Evolutionary conservation across 2,797 vertebrate species (phyloP).

Genomic region (Cirrhinus molitorella): DNA sequence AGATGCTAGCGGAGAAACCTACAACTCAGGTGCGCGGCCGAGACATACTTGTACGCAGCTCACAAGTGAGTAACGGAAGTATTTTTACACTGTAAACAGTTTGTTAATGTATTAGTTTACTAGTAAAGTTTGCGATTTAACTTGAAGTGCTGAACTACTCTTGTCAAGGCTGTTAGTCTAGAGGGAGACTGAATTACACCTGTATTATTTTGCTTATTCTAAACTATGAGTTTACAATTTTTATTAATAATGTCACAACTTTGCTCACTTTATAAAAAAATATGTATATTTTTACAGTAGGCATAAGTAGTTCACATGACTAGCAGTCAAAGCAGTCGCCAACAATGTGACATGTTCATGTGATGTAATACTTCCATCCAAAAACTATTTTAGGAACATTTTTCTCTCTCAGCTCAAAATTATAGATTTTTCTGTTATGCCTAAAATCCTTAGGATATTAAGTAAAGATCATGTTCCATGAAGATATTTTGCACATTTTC

Average conservation of each 20-base stretch:
- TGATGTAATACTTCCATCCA: neutral
- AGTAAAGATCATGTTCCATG: no score
- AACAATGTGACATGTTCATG: neutral
- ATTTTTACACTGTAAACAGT: neutral
- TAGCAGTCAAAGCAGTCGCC: neutral
- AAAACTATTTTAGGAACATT: neutral
- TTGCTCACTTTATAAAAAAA: no score
- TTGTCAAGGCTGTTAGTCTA: neutral
- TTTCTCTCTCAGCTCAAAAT: neutral
- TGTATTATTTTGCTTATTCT: neutral
- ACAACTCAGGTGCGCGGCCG: conserved; percentile 7
- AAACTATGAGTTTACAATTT: neutral
- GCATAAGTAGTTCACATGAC: neutral
- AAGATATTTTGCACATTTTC: no score
- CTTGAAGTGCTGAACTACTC: neutral
- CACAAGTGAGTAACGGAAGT: conserved; percentile 3
- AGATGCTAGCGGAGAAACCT: neutral
- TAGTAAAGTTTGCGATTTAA: neutral
- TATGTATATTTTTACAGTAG: neutral
- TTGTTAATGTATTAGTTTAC: neutral
- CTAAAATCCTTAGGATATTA: no score
- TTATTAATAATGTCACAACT: neutral
- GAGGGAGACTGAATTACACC: neutral
- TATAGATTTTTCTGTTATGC: no score
- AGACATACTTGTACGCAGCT: neutral